These are phyloP conservation scores for Drosophila lacteicornis DNA, from an alignment of 1,140 invertebrate genomes.

Conservation along the genomic window DNA sequence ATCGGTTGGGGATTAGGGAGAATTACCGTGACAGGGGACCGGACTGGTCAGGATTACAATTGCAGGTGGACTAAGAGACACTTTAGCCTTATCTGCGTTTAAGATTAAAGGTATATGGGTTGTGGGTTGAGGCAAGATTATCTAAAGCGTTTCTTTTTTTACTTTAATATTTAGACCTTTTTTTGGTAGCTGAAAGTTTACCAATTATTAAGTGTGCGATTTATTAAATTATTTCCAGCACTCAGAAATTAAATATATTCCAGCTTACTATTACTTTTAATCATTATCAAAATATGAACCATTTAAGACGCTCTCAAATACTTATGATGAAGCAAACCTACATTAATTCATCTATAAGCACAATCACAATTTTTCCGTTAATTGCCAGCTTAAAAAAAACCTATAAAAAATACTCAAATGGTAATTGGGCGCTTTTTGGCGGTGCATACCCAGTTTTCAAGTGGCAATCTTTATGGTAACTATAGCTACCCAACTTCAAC, in stretches of 20 bases:
- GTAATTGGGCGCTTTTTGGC: conserved; percentile 10
- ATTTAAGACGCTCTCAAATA: too few relatives aligned
- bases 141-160: background rate
- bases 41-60: conserved; percentile 15
- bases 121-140: background rate
- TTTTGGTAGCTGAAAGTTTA: background rate
- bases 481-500: conserved; percentile 7
- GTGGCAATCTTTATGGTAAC: conserved; percentile 30
- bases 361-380: background rate
- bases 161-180: too few relatives aligned
- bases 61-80: conserved; percentile 11
- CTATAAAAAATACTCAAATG: conserved; percentile 15
- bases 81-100: background rate
- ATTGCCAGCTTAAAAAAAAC: conserved; percentile 4
- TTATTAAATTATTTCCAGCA: background rate
- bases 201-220: background rate
- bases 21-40: conserved; percentile 32
- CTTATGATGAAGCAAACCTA: too few relatives aligned
- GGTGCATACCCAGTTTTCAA: conserved; percentile 14
- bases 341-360: background rate
- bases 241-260: background rate
- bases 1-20: conserved; percentile 44
- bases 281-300: too few relatives aligned
- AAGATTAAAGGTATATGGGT: conserved; percentile 7
- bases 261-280: too few relatives aligned